Base-by-base conservation (phyloP, 1,140 invertebrate genomes). In the Sminthurides bifidus region DNA sequence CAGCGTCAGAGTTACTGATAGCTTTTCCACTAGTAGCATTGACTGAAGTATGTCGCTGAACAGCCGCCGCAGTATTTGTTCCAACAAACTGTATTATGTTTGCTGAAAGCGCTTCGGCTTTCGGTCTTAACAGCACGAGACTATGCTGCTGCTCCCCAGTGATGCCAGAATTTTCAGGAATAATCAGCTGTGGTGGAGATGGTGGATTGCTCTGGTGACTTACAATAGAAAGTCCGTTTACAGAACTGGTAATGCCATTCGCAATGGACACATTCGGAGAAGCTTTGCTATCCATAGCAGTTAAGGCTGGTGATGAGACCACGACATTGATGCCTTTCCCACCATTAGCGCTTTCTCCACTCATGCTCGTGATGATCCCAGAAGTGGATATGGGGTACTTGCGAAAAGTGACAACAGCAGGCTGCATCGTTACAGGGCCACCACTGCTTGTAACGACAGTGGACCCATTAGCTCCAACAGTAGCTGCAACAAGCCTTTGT, bases 131-230 rank as follows among this genome's bases (percentile, higher is more conserved):
- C 14, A 60, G 35, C 12, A 65, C 60, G 21, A 61, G 30, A 31
- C 44, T 48, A 14, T 41, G 41, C 24, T 48, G 41, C 10, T 50
- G 49, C 33, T 53, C 55, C 21, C 30, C 33, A 30, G 60, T 52
- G 49, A 43, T 43, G 45, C 58, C 58, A 19, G 51, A 29, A 56
- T 57, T 61, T 56, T 64, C 63, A 30, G 63, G 63, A 54, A 64
- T 64, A 30, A 64, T 64, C 15, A 64, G 54, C 38, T 64, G 63
- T 21, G 63, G 63, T 24, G 63, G 63, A 29, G 63, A 64, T 23
- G 54, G 26, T 23, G 63, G 59, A n/a, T 55, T 48, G 54, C 57
- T 21, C 5, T 8, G 21, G 5, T 15, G 14, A 23, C 14, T 58
- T 24, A 53, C 43, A 24, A 59, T 33, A 37, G 61, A 54, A 33